Conservation (phyloP, 2,888 invertebrate species). For the Geophilus truncorum region DNA sequence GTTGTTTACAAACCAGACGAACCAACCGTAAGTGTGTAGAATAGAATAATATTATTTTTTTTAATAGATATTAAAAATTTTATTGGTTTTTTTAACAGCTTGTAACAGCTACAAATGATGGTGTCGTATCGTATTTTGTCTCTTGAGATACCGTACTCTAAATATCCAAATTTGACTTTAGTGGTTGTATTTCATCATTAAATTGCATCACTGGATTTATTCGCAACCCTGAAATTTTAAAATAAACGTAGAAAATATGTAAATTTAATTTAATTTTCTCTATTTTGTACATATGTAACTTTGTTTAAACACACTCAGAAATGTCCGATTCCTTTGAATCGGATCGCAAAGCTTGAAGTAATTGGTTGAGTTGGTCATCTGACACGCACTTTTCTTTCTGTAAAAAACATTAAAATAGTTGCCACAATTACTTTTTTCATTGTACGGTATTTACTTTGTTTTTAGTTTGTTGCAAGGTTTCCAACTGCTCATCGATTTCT, state of each 20-base stretch:
- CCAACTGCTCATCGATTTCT: background rate
- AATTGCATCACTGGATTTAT: background rate
- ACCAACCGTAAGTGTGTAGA: slow-evolving; percentile 29
- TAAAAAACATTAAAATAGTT: background rate
- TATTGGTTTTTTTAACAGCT: slow-evolving; percentile 25
- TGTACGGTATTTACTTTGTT: background rate
- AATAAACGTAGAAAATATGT: background rate
- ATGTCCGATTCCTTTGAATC: background rate
- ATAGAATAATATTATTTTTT: background rate
- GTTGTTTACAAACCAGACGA: slow-evolving; percentile 41
- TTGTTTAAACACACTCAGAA: background rate
- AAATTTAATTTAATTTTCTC: too few relatives aligned
- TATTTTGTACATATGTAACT: too few relatives aligned
- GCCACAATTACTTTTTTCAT: too few relatives aligned
- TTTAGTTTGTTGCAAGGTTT: background rate
- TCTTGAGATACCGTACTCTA: too few relatives aligned
- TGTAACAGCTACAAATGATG: slow-evolving; percentile 32
- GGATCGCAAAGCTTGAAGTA: background rate
- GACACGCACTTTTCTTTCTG: background rate
- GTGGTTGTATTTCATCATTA: background rate
- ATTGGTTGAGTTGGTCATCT: background rate
- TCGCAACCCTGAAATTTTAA: background rate
- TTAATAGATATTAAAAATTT: background rate
- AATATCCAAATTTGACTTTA: background rate
- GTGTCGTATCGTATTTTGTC: slow-evolving; percentile 1